phyloP scores from a whole-genome alignment of 2,113 vertebrate genomes.

The Thermophis baileyi region DNA sequence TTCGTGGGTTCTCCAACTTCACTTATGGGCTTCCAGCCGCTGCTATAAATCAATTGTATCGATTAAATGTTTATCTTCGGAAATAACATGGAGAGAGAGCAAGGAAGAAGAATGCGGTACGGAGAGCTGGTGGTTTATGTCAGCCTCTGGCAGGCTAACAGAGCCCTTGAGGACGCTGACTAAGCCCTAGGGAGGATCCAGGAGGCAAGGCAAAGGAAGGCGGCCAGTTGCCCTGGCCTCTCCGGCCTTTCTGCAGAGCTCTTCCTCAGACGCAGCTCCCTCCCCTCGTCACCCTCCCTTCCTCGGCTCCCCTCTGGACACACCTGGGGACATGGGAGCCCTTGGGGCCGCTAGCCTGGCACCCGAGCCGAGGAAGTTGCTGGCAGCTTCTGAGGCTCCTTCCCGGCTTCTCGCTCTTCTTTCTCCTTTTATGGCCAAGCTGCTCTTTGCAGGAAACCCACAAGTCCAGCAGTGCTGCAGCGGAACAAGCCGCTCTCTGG shows the following conservation, averaged over 20 bases:
- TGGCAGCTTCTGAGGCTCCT: neutral
- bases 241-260: no score
- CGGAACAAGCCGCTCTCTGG: slow-evolving; percentile 45
- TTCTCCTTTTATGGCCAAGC: slow-evolving; percentile 78
- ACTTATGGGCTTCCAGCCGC: neutral
- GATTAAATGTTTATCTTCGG: neutral
- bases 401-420: neutral
- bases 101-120: neutral
- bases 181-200: neutral
- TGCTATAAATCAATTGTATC: neutral
- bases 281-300: no score
- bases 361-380: neutral
- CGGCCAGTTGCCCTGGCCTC: neutral
- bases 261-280: no score
- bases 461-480: slow-evolving; percentile 61
- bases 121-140: neutral
- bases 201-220: neutral
- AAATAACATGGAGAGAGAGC: neutral
- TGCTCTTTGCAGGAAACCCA: slow-evolving; percentile 59
- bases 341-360: neutral
- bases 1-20: neutral
- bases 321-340: neutral
- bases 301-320: neutral
- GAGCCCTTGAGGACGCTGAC: neutral
- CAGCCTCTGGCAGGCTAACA: neutral